Evolutionary conservation across 2,797 vertebrate species (phyloP), one percentile per base, ranked within the genome.

Genomic region (Telmatherina bonti): DNA sequence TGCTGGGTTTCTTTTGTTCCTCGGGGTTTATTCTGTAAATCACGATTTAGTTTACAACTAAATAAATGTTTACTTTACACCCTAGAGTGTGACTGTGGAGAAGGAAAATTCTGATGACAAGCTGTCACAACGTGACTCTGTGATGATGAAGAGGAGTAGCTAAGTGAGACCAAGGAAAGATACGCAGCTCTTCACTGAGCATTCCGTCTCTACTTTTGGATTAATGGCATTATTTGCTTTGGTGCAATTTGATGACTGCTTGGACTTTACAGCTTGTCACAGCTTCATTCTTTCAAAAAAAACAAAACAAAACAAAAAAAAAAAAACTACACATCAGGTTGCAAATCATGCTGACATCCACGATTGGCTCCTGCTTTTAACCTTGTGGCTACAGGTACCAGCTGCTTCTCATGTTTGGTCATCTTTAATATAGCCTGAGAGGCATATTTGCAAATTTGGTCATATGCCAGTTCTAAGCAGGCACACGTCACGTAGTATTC

Each of bases 301-400:
- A n/a, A n/a, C n/a, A n/a, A n/a, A n/a, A n/a, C n/a, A n/a, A n/a
- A n/a, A n/a, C n/a, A n/a, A n/a, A n/a, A n/a, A n/a, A n/a, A n/a
- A n/a, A n/a, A n/a, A n/a, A n/a, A n/a, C 16, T 41, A 41, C 3
- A 6, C 33, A 38, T 57, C 47, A 20, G 49, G 60, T 78, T 82
- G 52, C 33, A 61, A 70, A 38, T 58, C 15, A 1, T 38, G 57
- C 57, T 29, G 55, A 16, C 70, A 71, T 75, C 58, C 72, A 56
- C 82, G 74, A 65, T 80, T 79, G 84, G 41, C 38, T 74, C 7
- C 18, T 60, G 67, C 62, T 67, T 13, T 29, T 67, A 72, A 77
- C 76, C 51, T 64, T 55, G 55, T 43, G 53, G 70, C 47, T 54
- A 59, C 81, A 82, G 81, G 85, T 89, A 72, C 81, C 72, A 81